Conservation (phyloP, 2,797 vertebrate species). For the Pristis pectinata region DNA sequence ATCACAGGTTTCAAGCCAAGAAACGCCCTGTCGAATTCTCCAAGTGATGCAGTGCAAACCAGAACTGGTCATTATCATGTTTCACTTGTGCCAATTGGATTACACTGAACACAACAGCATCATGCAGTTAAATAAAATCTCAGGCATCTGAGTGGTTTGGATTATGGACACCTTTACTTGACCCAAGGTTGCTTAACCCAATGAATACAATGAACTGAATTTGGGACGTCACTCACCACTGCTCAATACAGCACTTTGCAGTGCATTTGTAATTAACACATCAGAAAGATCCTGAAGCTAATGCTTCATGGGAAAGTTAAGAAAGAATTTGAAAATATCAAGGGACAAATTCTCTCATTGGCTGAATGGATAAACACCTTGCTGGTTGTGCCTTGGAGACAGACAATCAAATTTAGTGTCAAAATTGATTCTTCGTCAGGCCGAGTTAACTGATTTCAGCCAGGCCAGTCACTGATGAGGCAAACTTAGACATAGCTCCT, state of each 20-base stretch:
- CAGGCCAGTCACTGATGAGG: not conserved
- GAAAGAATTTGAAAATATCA: conserved; percentile 8
- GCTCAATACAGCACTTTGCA: not conserved
- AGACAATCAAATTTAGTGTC: not conserved
- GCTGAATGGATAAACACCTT: not conserved
- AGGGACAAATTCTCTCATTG: not conserved
- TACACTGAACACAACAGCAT: no score
- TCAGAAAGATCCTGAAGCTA: not conserved
- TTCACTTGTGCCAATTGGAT: no score
- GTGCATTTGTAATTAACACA: not conserved
- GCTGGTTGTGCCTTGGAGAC: not conserved
- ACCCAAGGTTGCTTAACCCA: not conserved
- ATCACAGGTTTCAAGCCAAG: no score
- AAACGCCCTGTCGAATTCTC: no score
- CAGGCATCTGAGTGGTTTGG: no score
- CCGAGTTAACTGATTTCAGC: not conserved
- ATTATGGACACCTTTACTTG: not conserved
- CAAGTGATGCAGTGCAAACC: no score
- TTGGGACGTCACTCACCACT: not conserved
- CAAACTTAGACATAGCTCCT: not conserved
- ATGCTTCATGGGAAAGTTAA: not conserved
- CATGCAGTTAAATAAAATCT: no score
- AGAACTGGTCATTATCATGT: no score
- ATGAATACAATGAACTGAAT: not conserved
- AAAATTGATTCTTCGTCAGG: not conserved